Percentiles rank a stretch among this genome's conserved stretches.
These are phyloP conservation scores for Capitulum mitella DNA, from an alignment of 2,888 invertebrate genomes.

Conservation along the genomic window DNA sequence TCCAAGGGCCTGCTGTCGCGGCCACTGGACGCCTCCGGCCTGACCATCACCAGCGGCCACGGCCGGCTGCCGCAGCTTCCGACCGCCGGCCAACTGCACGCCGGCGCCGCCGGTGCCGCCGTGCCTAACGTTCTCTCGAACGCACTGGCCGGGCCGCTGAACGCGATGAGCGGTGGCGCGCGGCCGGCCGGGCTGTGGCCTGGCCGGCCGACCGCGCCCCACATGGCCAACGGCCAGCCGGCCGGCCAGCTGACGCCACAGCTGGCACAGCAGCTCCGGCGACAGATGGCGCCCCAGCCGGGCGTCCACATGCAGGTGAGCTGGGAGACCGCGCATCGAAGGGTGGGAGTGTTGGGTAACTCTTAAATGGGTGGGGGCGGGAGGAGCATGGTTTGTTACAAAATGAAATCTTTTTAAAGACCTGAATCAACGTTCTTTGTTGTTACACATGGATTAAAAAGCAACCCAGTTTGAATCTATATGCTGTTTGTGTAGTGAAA, in stretches of 20 bases:
- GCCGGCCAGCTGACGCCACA: neutral
- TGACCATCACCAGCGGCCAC: neutral
- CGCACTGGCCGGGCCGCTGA: neutral
- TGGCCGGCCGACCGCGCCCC: neutral
- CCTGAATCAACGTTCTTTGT: no score
- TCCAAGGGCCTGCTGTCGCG: neutral
- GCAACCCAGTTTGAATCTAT: no score
- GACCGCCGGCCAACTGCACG: neutral
- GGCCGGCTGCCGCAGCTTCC: neutral
- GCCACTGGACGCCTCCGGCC: neutral
- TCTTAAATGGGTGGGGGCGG: no score
- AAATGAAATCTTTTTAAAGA: no score
- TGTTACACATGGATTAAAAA: no score
- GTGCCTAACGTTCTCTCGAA: neutral
- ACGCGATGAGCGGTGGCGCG: neutral
- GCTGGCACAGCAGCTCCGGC: slow-evolving; percentile 2
- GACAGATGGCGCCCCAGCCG: neutral
- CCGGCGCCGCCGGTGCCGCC: neutral
- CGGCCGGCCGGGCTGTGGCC: neutral
- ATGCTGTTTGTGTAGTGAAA: no score
- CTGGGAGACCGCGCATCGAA: no score
- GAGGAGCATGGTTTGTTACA: no score
- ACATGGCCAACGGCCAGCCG: neutral
- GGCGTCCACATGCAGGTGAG: neutral
- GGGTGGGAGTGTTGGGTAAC: no score